These are phyloP conservation scores for Brachyistius frenatus DNA, from an alignment of 2,113 vertebrate species.

Conservation along the genomic window DNA sequence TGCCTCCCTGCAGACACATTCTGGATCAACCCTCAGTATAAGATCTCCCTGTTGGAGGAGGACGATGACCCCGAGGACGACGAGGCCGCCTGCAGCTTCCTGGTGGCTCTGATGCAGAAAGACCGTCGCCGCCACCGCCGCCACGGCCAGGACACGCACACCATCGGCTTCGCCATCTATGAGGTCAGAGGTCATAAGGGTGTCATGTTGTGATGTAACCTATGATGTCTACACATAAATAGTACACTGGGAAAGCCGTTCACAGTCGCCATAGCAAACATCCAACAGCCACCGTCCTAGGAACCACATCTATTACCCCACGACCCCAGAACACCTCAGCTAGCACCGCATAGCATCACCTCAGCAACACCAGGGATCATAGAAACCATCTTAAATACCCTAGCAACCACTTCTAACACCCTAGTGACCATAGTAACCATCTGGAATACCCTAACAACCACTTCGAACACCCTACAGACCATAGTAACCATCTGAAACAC, in stretches of 20 bases:
- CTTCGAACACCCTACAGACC: too few species aligned
- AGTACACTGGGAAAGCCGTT: too few species aligned
- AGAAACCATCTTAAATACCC: not conserved
- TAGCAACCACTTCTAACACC: not conserved
- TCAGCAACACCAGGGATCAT: not conserved
- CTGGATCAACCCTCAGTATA: slow-evolving; percentile 97
- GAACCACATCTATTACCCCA: too few species aligned
- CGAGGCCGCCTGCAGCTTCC: slow-evolving; percentile 88
- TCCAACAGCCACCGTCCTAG: not conserved
- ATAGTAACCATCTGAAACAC: too few species aligned
- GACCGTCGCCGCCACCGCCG: slow-evolving; percentile 85
- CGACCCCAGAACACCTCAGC: too few species aligned
- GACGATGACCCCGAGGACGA: slow-evolving; percentile 90
- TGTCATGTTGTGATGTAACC: too few species aligned
- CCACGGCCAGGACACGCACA: slow-evolving; percentile 88
- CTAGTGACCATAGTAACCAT: not conserved
- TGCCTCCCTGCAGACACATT: slow-evolving; percentile 86
- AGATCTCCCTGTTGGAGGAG: slow-evolving; percentile 88
- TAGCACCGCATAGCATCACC: not conserved
- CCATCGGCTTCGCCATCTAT: slow-evolving; percentile 92
- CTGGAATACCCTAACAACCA: too few species aligned
- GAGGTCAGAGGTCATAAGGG: slow-evolving; percentile 78
- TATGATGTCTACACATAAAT: too few species aligned
- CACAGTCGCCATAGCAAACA: not conserved
- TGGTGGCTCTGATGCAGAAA: slow-evolving; percentile 96